A percentile compares a stretch with the other conserved stretches of the same genome.
Conservation (phyloP, 1,140 invertebrate species). For the Hylyphantes graminicola region DNA sequence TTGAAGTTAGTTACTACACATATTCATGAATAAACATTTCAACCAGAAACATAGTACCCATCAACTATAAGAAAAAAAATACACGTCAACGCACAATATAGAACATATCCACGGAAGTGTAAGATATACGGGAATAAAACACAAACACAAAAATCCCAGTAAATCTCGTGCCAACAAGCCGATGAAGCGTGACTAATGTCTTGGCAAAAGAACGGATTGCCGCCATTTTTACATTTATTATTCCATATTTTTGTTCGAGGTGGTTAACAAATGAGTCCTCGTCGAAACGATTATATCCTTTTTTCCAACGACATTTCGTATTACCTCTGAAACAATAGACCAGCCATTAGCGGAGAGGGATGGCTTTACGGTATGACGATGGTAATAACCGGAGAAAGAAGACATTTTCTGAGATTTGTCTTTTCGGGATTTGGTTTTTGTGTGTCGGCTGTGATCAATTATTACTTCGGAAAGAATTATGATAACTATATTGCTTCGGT, state of each 20-base stretch:
- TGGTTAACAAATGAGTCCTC: conserved; percentile 35
- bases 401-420: conserved; percentile 18
- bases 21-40: too few species aligned
- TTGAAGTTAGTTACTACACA: too few species aligned
- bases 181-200: conserved; percentile 33
- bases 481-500: background rate
- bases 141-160: background rate
- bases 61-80: too few species aligned
- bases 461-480: background rate
- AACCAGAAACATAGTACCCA: too few species aligned
- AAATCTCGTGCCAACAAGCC: conserved; percentile 18
- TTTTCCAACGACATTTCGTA: conserved; percentile 20
- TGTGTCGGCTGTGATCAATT: conserved; percentile 4
- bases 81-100: too few species aligned
- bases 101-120: too few species aligned
- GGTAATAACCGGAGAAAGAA: conserved; percentile 15
- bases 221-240: conserved; percentile 32
- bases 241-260: conserved; percentile 3
- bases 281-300: conserved; percentile 21
- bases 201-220: conserved; percentile 29
- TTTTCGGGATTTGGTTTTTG: background rate
- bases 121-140: too few species aligned
- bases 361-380: background rate
- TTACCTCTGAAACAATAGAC: conserved; percentile 29
- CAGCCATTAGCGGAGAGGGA: conserved; percentile 22